Percentiles rank a stretch among this genome's conserved stretches.
Evolutionary conservation across 2,888 invertebrate species (phyloP).

Genomic region (Ennomos fuscantarius): DNA sequence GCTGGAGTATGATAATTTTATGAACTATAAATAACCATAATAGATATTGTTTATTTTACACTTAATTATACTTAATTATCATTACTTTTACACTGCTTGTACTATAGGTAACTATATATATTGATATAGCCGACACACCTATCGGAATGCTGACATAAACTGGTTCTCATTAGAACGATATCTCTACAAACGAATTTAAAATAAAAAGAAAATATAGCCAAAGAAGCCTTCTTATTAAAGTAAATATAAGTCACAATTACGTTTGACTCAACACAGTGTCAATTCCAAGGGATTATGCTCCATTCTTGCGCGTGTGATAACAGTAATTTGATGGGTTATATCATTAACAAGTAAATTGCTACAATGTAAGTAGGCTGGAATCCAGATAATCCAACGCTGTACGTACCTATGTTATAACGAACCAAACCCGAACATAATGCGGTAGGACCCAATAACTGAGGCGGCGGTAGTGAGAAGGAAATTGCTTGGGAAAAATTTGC

Average conservation of each 20-base stretch:
- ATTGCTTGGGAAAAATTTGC: slow-evolving; percentile 78
- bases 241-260: slow-evolving; percentile 52
- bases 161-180: not conserved
- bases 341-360: slow-evolving; percentile 67
- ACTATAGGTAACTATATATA: too few relatives aligned
- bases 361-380: slow-evolving; percentile 42
- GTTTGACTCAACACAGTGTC: slow-evolving; percentile 54
- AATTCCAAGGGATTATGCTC: slow-evolving; percentile 57
- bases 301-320: slow-evolving; percentile 62
- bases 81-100: too few relatives aligned
- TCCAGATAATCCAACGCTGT: slow-evolving; percentile 51
- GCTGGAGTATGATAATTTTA: slow-evolving; percentile 1
- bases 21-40: not conserved
- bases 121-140: not conserved
- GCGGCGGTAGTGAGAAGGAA: slow-evolving; percentile 71
- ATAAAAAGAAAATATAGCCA: slow-evolving; percentile 39
- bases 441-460: slow-evolving; percentile 73
- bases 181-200: slow-evolving; percentile 22
- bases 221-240: slow-evolving; percentile 38
- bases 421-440: slow-evolving; percentile 67
- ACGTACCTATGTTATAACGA: slow-evolving; percentile 54
- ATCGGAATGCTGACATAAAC: slow-evolving; percentile 5
- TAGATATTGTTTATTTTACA: slow-evolving; percentile 6
- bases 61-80: not conserved
- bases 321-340: slow-evolving; percentile 60